Percentiles rank a stretch among this genome's conserved stretches.
These are phyloP conservation scores for Otolemur crassicaudatus DNA, from an alignment of 2,797 vertebrate species.

Conservation along the genomic window DNA sequence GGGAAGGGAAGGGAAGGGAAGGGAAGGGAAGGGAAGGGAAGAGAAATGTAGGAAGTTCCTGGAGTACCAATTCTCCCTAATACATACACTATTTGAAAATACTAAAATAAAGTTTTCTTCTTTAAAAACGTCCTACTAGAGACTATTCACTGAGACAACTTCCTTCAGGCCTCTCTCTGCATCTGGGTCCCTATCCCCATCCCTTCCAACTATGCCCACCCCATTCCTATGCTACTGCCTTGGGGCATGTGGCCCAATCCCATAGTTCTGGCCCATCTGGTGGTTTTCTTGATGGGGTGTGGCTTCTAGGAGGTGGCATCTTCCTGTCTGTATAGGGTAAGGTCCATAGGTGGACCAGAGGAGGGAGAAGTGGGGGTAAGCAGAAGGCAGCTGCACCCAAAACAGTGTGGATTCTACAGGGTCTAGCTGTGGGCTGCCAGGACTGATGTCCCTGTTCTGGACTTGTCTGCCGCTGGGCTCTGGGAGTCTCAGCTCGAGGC, in stretches of 20 bases:
- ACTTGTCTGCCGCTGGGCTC: background rate
- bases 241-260: rapidly evolving
- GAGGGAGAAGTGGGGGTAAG: background rate
- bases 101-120: background rate
- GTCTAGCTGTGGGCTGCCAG: background rate
- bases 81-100: background rate
- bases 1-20: background rate
- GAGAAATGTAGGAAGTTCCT: background rate
- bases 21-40: background rate
- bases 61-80: background rate
- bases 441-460: background rate
- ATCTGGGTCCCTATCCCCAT: background rate
- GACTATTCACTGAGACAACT: background rate
- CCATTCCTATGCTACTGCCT: background rate
- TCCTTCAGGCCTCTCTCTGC: background rate
- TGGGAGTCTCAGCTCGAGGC: background rate
- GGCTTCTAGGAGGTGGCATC: background rate
- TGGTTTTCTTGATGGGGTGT: background rate
- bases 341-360: background rate
- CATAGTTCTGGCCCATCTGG: background rate
- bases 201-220: background rate
- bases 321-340: no score
- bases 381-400: background rate
- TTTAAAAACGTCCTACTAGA: background rate
- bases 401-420: background rate